Evolutionary conservation across 1,140 invertebrate genomes (phyloP), one percentile per base, ranked within the genome.

Genomic region (Drosophila bocki): DNA sequence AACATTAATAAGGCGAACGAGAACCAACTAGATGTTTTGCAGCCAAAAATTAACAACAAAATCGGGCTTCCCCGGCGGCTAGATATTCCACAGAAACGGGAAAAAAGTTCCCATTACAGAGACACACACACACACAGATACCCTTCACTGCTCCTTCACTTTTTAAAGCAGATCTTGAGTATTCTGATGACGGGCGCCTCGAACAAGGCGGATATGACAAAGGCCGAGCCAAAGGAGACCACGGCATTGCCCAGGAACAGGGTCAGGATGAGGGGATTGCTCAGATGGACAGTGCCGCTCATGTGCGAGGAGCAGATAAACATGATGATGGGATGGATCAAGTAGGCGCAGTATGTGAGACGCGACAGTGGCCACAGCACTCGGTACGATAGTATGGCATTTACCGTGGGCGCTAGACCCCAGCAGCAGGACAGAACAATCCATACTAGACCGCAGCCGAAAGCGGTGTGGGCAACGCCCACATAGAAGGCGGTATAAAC

Each of bases 291-390:
- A 3, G 96, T 95, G 71, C 96, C 96, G 77, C 97, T 96, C 94
- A 97, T 95, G 45, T 95, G 94, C 82, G 95, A 97, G 42, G 95
- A 95, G 15, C 95, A 96, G 45, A 96, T 94, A 93, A 96, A 95
- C 96, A 97, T 97, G 65, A 97, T 95, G 65, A 97, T 95, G 9
- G 97, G 97, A 93, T 99, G 98, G 13, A 98, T 95, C 29, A 99
- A 94, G 92, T 98, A 99, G 9, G 97, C 96, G 91, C 97, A 97
- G 93, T 98, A 99, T 2, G 97, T 98, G 39, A 99, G 94, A 56
- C 97, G 94, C 75, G 96, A 97, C n/a, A 98, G 93, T 0, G 98
- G 97, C 76, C 97, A 95, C 44, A 97, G 94, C 1, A 96, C 95
- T 42, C 95, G 94, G 92, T 97, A 97, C 1, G 97, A 97, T 19